Evolutionary conservation across 2,888 invertebrate species (phyloP), one percentile per base, ranked within the genome.

Genomic region (Idaea dimidiata): DNA sequence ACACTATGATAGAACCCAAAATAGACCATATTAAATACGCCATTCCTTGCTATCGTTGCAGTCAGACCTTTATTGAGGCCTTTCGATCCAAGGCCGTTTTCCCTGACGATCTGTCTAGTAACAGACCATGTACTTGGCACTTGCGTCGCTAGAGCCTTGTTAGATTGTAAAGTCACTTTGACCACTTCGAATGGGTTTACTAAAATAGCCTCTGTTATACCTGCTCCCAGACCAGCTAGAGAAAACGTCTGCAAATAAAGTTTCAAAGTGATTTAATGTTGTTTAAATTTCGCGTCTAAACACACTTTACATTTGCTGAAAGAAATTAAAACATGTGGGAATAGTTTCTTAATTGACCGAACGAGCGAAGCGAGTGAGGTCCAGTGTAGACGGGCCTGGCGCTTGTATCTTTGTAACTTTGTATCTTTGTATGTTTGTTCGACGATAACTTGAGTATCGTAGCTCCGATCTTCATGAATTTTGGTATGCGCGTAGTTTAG

Each of bases 161-260:
- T 96, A 0, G 97, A 95, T 82, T 97, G 97, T 66, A 97, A 87
- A 1, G 95, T 95, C n/a, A 99, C 98, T 93, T 99, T 99, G 0
- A 99, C 97, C 43, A 98, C 97, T 94, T 99, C 98, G 83, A 98
- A 98, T 0, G 98, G 98, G 89, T 98, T 98, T 0, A 98, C 97
- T 62, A 98, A 93, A 67, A 98, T 93, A 6, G 96, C 98, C 90
- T 99, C 98, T n/a, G 98, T 97, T 1, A 97, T 88, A 59, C 99
- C 99, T 58, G 98, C 97, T 63, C 96, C 95, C 14, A 98, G 91
- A 56, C 99, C 99, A 66, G 99, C 97, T 75, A 97, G 84, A 3
- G 97, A 95, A 85, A 97, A 97, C 17, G 97, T 97, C 97, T 98
- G 88, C 10, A 57, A 62, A 56, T 56, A 54, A 54, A 17, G 5